Percentiles rank a stretch among this genome's conserved stretches.
These are phyloP conservation scores for Elysia crispata DNA, from an alignment of 2,888 invertebrate genomes.

Conservation along the genomic window DNA sequence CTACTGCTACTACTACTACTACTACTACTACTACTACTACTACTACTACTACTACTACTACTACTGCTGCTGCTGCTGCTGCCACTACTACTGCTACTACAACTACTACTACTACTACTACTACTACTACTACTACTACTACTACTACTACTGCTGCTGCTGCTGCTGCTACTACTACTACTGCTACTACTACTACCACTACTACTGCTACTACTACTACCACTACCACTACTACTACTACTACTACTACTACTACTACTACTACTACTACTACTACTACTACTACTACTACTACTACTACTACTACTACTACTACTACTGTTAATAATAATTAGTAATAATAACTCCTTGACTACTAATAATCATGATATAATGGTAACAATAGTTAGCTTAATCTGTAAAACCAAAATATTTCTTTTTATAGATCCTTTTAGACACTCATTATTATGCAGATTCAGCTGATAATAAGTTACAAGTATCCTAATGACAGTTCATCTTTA, in stretches of 20 bases:
- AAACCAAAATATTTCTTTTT: too few relatives aligned
- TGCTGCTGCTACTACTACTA: slow-evolving; percentile 15
- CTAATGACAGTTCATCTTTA: too few relatives aligned
- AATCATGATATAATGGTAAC: too few relatives aligned
- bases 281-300: slow-evolving; percentile 25
- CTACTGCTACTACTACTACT: slow-evolving; percentile 16
- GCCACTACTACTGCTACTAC: too few relatives aligned
- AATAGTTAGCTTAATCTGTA: too few relatives aligned
- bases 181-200: slow-evolving; percentile 21
- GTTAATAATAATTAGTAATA: slow-evolving; percentile 2
- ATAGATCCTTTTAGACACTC: too few relatives aligned
- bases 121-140: slow-evolving; percentile 23
- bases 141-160: slow-evolving; percentile 16
- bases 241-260: slow-evolving; percentile 26
- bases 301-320: slow-evolving; percentile 23
- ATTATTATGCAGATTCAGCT: too few relatives aligned
- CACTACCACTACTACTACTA: slow-evolving; percentile 24
- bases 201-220: slow-evolving; percentile 27
- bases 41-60: slow-evolving; percentile 16
- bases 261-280: slow-evolving; percentile 27
- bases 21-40: slow-evolving; percentile 14
- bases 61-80: slow-evolving; percentile 19
- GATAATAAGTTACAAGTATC: too few relatives aligned
- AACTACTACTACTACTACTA: not conserved
- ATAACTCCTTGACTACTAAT: too few relatives aligned